Percentiles rank a stretch among this genome's conserved stretches.
These are phyloP conservation scores for Drymodes brunneopygia DNA, from an alignment of 2,113 vertebrate genomes.

Conservation along the genomic window DNA sequence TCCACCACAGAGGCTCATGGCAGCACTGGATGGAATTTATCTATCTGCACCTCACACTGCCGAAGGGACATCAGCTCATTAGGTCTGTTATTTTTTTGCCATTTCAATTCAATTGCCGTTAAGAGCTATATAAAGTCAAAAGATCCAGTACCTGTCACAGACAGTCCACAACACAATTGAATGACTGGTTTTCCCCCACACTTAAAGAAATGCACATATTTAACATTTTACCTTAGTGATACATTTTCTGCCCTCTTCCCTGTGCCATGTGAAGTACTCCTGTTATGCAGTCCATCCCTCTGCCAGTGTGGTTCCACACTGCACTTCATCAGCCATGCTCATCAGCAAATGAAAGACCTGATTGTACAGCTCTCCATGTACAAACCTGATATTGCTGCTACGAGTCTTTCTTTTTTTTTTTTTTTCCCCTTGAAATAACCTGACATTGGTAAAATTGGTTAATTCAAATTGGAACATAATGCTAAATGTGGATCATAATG, in stretches of 20 bases:
- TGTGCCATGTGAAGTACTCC: neutral
- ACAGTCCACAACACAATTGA: neutral
- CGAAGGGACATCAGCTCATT: neutral
- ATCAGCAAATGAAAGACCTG: conserved; percentile 47
- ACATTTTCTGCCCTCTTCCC: neutral
- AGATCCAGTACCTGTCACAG: neutral
- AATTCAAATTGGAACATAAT: neutral
- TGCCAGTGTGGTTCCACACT: neutral
- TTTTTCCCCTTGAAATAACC: neutral
- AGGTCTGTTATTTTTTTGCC: neutral
- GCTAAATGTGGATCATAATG: neutral
- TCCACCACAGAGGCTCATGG: neutral
- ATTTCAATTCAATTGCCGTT: neutral
- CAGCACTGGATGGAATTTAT: neutral
- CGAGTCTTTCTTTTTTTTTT: neutral
- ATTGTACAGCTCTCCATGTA: neutral
- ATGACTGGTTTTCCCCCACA: neutral
- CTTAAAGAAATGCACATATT: neutral
- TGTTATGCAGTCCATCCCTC: neutral
- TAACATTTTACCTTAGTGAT: neutral
- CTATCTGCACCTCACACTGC: neutral
- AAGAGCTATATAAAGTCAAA: neutral
- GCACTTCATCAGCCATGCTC: neutral
- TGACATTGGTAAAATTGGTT: neutral
- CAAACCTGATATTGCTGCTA: neutral